phyloP scores from a whole-genome alignment of 2,888 invertebrate genomes.

The Leucophora obtusa region DNA sequence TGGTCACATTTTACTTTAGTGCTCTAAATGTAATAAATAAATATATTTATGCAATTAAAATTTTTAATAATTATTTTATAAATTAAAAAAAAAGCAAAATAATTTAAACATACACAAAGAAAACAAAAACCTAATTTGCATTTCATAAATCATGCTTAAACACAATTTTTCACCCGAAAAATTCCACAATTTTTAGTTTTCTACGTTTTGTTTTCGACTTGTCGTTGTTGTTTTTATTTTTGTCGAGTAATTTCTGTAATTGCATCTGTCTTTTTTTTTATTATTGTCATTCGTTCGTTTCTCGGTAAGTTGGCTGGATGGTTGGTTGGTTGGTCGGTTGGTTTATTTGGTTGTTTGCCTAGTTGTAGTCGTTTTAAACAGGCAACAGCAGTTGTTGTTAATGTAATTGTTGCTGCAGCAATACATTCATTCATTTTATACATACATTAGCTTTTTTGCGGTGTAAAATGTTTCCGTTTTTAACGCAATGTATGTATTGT shows the following conservation, averaged over 20 bases:
- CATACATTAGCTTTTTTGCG: slow-evolving; percentile 56
- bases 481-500: slow-evolving; percentile 56
- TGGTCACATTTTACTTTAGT: too few relatives aligned
- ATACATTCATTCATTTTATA: slow-evolving; percentile 31
- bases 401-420: slow-evolving; percentile 60
- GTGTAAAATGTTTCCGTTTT: slow-evolving; percentile 62
- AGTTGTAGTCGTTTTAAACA: slow-evolving; percentile 4
- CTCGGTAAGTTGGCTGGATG: not conserved
- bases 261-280: slow-evolving; percentile 51
- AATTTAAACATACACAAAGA: not conserved
- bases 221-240: not conserved
- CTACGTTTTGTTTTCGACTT: not conserved
- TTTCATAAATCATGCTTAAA: slow-evolving; percentile 36
- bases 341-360: slow-evolving; percentile 8
- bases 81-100: not conserved
- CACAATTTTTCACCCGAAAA: slow-evolving; percentile 14
- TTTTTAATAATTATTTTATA: not conserved
- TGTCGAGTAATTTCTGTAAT: slow-evolving; percentile 29
- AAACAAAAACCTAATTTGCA: not conserved
- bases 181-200: slow-evolving; percentile 17
- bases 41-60: too few relatives aligned
- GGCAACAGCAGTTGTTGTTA: slow-evolving; percentile 57
- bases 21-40: too few relatives aligned
- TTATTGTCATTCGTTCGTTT: slow-evolving; percentile 38
- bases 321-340: not conserved